phyloP scores from a whole-genome alignment of 2,113 vertebrate genomes.

The Myiozetetes cayanensis region DNA sequence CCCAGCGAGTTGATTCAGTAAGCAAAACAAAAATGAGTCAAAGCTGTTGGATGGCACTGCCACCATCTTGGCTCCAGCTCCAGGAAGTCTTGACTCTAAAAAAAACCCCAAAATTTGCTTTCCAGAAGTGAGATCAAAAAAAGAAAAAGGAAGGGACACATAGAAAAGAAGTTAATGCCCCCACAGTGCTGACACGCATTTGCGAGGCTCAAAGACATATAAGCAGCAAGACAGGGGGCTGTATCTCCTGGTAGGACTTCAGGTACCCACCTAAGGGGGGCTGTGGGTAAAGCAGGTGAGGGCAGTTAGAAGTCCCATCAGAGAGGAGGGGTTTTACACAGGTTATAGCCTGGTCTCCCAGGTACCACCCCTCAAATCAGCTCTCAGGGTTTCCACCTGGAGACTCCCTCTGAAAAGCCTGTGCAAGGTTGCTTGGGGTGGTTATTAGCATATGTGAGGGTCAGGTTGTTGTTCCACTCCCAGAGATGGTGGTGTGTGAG shows the following conservation, averaged over 20 bases:
- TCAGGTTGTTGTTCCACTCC: rapidly evolving
- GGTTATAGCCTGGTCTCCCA: neutral
- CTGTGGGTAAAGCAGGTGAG: neutral
- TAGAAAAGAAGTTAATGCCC: neutral
- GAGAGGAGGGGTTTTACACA: neutral
- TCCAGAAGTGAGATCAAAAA: neutral
- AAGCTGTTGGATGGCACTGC: neutral
- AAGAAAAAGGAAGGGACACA: neutral
- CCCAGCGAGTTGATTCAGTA: neutral
- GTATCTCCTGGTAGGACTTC: neutral
- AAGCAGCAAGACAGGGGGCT: neutral
- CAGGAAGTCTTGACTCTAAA: neutral
- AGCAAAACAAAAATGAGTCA: neutral
- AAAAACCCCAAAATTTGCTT: neutral
- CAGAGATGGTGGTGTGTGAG: rapidly evolving
- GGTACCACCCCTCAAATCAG: neutral
- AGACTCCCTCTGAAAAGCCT: neutral
- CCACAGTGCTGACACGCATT: neutral
- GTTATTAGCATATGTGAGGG: rapidly evolving
- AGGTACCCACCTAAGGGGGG: rapidly evolving
- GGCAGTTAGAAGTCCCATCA: rapidly evolving
- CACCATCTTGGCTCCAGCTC: neutral
- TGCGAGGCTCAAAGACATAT: rapidly evolving
- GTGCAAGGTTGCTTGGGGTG: rapidly evolving
- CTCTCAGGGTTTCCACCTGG: neutral